These are phyloP conservation scores for Eilema sororculum DNA, from an alignment of 2,888 invertebrate species.

Conservation along the genomic window DNA sequence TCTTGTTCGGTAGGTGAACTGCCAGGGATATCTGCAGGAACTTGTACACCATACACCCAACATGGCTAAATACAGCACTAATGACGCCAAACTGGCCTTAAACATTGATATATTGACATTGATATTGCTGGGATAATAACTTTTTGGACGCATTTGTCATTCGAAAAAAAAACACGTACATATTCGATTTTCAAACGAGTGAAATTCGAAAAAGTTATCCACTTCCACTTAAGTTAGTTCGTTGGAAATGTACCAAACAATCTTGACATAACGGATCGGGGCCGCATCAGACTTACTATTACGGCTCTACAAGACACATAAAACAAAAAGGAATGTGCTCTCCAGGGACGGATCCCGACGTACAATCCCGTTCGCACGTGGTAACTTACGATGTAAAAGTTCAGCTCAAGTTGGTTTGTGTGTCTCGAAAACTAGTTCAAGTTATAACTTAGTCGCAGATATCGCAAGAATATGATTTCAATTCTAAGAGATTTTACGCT, in stretches of 20 bases:
- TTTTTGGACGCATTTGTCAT: neutral
- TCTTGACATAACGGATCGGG: neutral
- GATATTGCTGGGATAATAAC: no score
- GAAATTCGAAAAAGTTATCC: neutral
- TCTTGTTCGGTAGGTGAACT: no score
- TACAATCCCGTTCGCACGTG: constrained; percentile 44
- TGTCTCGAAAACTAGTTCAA: constrained; percentile 8
- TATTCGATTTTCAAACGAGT: neutral
- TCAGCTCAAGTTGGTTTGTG: constrained; percentile 40
- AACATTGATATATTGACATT: no score
- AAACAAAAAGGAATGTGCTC: constrained; percentile 55
- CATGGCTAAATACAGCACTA: no score
- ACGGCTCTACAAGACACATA: constrained; percentile 15
- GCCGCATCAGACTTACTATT: constrained; percentile 1
- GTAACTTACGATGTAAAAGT: constrained; percentile 51
- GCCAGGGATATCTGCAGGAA: no score
- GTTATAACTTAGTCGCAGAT: constrained; percentile 7
- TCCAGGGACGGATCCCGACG: constrained; percentile 52
- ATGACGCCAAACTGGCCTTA: no score
- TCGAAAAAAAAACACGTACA: neutral
- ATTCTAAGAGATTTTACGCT: neutral
- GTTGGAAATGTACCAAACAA: neutral
- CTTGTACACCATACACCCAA: no score
- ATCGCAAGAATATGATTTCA: neutral
- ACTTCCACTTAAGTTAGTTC: neutral